Base-by-base conservation (phyloP, 53 echinoderm and acorn worm species). In the Paelopatides confundens region DNA sequence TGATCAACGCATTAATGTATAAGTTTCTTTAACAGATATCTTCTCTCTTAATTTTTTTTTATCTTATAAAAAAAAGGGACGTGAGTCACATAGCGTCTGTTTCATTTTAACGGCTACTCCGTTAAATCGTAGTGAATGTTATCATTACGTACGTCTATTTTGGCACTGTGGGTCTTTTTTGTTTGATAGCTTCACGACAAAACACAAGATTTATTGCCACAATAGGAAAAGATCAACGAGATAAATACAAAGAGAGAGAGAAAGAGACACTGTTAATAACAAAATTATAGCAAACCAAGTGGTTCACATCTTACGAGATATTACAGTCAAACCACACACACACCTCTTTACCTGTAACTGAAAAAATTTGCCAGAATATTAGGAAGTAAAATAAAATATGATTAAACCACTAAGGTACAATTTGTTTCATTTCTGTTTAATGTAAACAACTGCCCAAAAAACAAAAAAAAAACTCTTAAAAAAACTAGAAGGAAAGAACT, bases 41-140 rank as follows among this genome's bases (percentile, higher is more conserved):
- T 54, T 43, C 58, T 23, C 58, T 58, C 23, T 54, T 18, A 54
- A 6, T 15, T 21, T 21, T 6, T 18, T 21, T 58, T 21, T 58
- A 26, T n/a, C 58, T 58, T n/a, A 21, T 58, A 58, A 58, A 58
- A 48, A 48, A 48, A 48, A 21, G 18, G 8, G 35, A 18, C 18
- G 18, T 74, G 74, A 74, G 74, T 74, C 74, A 74, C 40, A 39
- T 39, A n/a, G 39, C 40, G 46, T 40, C 74, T 74, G 74, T 38
- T 39, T 74, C 40, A 39, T 74, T n/a, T 43, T 26, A 74, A 39
- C 39, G 2, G 38, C 23, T 24, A 39, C 13, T 27, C 40, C 7
- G 7, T 67, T 74, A 39, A 74, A 36, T 40, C 35, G 46, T 12
- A 43, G 74, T 27, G 74, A 74, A 74, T 58, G 43, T 40, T 74